Evolutionary conservation across 2,113 vertebrate genomes (phyloP).

Genomic region (Heterochromis multidens): DNA sequence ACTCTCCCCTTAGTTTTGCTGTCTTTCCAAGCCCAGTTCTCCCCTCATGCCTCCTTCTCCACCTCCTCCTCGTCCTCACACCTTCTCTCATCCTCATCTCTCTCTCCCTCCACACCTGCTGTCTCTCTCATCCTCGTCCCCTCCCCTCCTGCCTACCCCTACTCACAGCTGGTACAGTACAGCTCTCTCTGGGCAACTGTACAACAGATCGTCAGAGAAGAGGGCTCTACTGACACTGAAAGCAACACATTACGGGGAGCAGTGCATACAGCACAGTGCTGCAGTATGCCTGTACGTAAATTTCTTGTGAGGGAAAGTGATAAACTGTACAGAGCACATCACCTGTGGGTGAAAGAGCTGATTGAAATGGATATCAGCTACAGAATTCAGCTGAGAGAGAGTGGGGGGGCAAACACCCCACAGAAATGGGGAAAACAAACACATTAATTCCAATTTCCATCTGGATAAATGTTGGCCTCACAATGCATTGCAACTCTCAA

Average conservation of each 20-base stretch:
- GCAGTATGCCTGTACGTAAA: conserved; percentile 43
- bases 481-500: conserved; percentile 17
- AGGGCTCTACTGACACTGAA: conserved; percentile 60
- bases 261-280: conserved; percentile 55
- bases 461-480: conserved; percentile 26
- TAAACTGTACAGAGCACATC: conserved; percentile 27
- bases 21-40: conserved; percentile 22
- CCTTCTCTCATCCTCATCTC: conserved; percentile 35
- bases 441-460: conserved; percentile 54
- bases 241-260: conserved; percentile 61
- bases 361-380: conserved; percentile 58
- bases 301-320: conserved; percentile 19
- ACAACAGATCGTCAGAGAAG: conserved; percentile 41
- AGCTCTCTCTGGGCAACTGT: conserved; percentile 65
- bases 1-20: conserved; percentile 11
- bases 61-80: conserved; percentile 30
- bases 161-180: conserved; percentile 69
- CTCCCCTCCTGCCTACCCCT: conserved; percentile 6
- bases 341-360: conserved; percentile 59
- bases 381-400: conserved; percentile 10
- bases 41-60: conserved; percentile 4
- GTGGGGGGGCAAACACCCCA: not conserved
- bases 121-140: conserved; percentile 31
- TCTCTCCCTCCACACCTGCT: conserved; percentile 39
- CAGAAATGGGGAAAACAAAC: conserved; percentile 40